Base-by-base conservation (phyloP, 2,888 invertebrate species). In the Oscheius sp. region DNA sequence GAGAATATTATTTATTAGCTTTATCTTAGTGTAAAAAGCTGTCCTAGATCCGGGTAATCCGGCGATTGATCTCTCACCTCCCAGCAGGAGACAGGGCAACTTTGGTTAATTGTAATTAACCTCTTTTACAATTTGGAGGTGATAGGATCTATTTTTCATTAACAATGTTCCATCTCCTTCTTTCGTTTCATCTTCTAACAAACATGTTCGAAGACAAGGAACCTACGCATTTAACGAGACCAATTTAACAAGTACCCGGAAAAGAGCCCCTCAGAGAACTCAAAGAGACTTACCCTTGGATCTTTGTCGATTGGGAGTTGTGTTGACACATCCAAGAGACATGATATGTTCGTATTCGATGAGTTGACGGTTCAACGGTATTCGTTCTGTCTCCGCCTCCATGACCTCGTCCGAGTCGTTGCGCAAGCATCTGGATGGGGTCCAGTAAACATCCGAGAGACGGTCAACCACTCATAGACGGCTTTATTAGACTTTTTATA, bases 221-320 rank as follows among this genome's bases (percentile, higher is more conserved):
- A n/a, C n/a, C n/a, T n/a, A n/a, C n/a, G n/a, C n/a, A n/a, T n/a
- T n/a, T n/a, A n/a, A n/a, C n/a, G n/a, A n/a, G n/a, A n/a, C n/a
- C n/a, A n/a, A n/a, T n/a, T n/a, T n/a, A n/a, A n/a, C n/a, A 28
- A 9, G 26, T 12, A 3, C 9, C 50, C 12, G 9, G 32, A 2
- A 54, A 26, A 9, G 17, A 26, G 4, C 30, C 56, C 14, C 5
- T 20, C 17, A 33, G n/a, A 20, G 32, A 20, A 17, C 20, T 28
- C 12, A 17, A 44, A 20, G 12, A 8, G 33, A 62, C 62, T 47
- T 6, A 62, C 62, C 62, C 22, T 62, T 62, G 47, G 32, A 49
- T 47, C 62, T 47, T 62, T 62, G 62, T 28, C 62, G 47, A 45
- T 20, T 62, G 20, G 62, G 62, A 44, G 62, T 62, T 30, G 30